Percentiles rank a stretch among this genome's conserved stretches.
Conservation (phyloP, 1,140 invertebrate genomes). For the Pseudachorutes palmiensis region DNA sequence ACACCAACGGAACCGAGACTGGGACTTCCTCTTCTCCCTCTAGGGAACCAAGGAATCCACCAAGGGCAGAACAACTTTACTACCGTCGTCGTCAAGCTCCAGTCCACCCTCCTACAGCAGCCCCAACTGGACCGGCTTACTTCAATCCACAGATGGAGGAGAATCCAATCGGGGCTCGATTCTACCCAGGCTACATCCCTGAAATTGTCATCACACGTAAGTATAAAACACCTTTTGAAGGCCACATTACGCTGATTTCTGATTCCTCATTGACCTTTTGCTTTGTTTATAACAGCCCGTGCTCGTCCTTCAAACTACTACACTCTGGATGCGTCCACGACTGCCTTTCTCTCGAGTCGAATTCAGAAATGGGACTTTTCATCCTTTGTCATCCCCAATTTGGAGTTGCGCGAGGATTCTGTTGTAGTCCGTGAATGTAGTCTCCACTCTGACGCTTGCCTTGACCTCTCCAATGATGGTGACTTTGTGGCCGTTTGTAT, state of each 20-base stretch:
- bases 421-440: slow-evolving; percentile 34
- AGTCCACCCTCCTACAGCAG: no score
- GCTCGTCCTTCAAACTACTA: slow-evolving; percentile 33
- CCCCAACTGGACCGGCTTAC: background rate
- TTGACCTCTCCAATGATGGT: slow-evolving; percentile 30
- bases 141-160: background rate
- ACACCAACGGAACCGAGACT: no score
- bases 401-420: slow-evolving; percentile 19
- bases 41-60: background rate
- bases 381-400: slow-evolving; percentile 30
- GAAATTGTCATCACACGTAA: slow-evolving; percentile 38
- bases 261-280: slow-evolving; percentile 4
- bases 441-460: slow-evolving; percentile 35
- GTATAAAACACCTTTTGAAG: no score
- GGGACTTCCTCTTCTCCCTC: no score
- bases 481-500: slow-evolving; percentile 35
- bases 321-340: slow-evolving; percentile 37
- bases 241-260: no score
- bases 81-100: background rate
- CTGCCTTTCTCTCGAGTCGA: slow-evolving; percentile 36
- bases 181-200: slow-evolving; percentile 37
- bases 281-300: slow-evolving; percentile 21
- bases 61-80: background rate
- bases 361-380: slow-evolving; percentile 38
- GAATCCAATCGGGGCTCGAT: slow-evolving; percentile 18